A percentile compares a stretch with the other conserved stretches of the same genome.
Conservation (phyloP, 2,113 vertebrate genomes). For the Myiagra hebetior region DNA sequence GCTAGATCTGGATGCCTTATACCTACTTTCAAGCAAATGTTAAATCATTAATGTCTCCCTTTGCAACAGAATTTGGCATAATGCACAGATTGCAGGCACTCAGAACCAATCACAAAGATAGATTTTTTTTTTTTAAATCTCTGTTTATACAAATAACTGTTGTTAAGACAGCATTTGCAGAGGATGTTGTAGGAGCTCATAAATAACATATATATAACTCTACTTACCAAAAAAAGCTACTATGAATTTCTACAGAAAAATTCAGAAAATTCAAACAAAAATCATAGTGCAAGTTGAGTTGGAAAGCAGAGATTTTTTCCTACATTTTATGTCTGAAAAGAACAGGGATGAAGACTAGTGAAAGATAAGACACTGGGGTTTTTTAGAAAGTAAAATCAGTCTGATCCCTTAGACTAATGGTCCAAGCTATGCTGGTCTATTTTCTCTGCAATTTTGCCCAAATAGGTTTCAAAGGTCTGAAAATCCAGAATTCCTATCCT, state of each 20-base stretch:
- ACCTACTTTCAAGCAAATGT: background rate
- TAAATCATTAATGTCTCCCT: background rate
- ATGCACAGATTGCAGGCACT: background rate
- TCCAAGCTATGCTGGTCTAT: background rate
- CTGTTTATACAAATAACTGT: background rate
- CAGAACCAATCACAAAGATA: background rate
- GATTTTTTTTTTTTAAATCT: background rate
- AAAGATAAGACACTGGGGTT: background rate
- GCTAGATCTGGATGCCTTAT: background rate
- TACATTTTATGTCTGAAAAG: background rate
- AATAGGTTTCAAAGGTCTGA: background rate
- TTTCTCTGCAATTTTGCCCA: background rate
- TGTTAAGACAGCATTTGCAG: background rate
- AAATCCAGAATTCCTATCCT: background rate
- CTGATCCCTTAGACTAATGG: background rate
- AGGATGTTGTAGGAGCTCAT: background rate
- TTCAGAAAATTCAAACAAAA: background rate
- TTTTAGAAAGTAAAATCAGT: background rate
- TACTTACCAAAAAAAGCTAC: background rate
- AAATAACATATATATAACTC: background rate
- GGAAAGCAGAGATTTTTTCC: background rate
- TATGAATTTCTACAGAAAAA: background rate
- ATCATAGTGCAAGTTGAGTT: background rate
- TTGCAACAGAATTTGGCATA: background rate
- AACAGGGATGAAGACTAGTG: background rate